Percentiles rank a stretch among this genome's conserved stretches.
Evolutionary conservation across 2,888 invertebrate species (phyloP).

Genomic region (Adela reaumurella): DNA sequence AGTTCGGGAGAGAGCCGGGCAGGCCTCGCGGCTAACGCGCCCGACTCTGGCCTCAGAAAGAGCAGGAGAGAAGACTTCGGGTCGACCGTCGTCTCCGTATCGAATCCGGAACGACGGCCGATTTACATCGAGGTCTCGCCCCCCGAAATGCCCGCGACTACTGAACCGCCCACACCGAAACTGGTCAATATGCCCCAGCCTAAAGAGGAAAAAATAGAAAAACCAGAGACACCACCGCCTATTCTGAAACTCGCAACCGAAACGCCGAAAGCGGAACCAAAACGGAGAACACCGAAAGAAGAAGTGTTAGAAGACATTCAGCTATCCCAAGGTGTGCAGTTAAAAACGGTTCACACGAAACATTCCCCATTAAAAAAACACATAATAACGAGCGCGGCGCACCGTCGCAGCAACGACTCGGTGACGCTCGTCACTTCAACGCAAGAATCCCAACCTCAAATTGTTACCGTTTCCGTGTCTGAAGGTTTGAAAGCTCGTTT

Average conservation of each 20-base stretch:
- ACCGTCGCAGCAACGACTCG: background rate
- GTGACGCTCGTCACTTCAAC: constrained; percentile 8
- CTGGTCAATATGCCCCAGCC: constrained; percentile 6
- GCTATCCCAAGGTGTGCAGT: constrained; percentile 25
- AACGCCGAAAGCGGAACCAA: constrained; percentile 10
- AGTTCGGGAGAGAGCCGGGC: constrained; percentile 32
- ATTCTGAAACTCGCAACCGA: no score
- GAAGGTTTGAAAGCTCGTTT: constrained; percentile 29
- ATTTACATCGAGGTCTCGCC: background rate
- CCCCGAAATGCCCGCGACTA: constrained; percentile 12
- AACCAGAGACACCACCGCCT: no score
- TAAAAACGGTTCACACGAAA: constrained; percentile 35
- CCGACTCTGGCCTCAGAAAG: constrained; percentile 30
- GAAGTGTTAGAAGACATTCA: constrained; percentile 18
- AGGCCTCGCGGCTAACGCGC: constrained; percentile 11
- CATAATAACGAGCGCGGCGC: constrained; percentile 26
- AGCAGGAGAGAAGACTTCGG: constrained; percentile 25
- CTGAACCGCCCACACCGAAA: constrained; percentile 25
- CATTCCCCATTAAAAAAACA: constrained; percentile 43
- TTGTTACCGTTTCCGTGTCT: constrained; percentile 37
- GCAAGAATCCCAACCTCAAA: constrained; percentile 22
- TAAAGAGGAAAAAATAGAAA: constrained; percentile 20
- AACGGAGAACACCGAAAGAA: background rate
- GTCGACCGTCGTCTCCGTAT: constrained; percentile 25
- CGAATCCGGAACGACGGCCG: background rate